Conservation (phyloP, 2,797 vertebrate species). For the Lepidocolaptes lacrymiger region DNA sequence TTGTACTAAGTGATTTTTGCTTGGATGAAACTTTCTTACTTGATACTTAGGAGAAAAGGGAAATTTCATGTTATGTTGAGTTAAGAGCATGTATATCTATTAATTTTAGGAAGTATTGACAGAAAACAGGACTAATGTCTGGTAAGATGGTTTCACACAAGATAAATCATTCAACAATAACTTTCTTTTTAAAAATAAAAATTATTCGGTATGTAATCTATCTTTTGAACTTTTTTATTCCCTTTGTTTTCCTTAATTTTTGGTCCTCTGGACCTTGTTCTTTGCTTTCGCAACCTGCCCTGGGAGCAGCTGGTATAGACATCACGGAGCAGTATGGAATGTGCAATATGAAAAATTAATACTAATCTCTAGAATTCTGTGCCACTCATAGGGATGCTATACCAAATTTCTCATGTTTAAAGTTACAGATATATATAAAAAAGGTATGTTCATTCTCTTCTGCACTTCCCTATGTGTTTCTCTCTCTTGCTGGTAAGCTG, state of each 20-base stretch:
- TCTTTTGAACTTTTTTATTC: not conserved
- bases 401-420: not conserved
- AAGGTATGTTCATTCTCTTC: not conserved
- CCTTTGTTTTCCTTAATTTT: not conserved
- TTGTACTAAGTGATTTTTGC: not conserved
- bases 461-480: not conserved
- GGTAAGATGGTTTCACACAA: not conserved
- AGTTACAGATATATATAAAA: not conserved
- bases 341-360: not conserved
- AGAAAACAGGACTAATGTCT: not conserved
- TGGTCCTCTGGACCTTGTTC: not conserved
- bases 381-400: not conserved
- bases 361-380: not conserved
- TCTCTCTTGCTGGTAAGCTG: not conserved
- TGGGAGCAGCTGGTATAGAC: not conserved
- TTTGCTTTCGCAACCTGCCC: not conserved
- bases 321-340: not conserved
- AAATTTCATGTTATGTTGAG: not conserved
- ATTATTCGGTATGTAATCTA: not conserved
- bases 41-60: not conserved
- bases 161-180: not conserved
- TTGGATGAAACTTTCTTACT: conserved; percentile 27
- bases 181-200: not conserved
- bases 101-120: not conserved
- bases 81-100: not conserved